Evolutionary conservation across 2,113 vertebrate species (phyloP).

Genomic region (Scartelaos histophorus): DNA sequence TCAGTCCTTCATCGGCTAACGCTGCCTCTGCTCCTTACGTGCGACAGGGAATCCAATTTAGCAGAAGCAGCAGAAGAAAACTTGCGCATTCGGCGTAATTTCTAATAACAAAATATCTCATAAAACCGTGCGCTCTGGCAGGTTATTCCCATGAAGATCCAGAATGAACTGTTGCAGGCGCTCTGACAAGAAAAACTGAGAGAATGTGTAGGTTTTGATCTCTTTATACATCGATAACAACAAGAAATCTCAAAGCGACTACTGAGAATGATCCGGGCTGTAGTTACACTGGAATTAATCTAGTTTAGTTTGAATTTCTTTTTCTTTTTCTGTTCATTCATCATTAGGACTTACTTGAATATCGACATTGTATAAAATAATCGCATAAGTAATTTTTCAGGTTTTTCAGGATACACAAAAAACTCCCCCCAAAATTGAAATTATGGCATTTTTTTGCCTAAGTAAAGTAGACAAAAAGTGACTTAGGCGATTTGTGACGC

Average conservation of each 20-base stretch:
- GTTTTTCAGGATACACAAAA: too few relatives aligned
- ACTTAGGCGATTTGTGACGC: too few relatives aligned
- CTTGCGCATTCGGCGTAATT: conserved; percentile 25
- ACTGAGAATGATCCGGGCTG: conserved; percentile 22
- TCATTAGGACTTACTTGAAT: background rate
- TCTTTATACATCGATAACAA: conserved; percentile 22
- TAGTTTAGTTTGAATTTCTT: conserved; percentile 1
- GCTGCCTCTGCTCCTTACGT: conserved; percentile 12
- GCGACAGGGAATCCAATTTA: conserved; percentile 48
- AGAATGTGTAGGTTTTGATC: conserved; percentile 20
- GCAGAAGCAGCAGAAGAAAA: conserved; percentile 13
- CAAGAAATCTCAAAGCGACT: conserved; percentile 20
- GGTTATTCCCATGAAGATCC: conserved; percentile 36
- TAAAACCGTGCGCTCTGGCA: conserved; percentile 10
- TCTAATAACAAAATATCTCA: conserved; percentile 42
- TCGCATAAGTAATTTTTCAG: too few relatives aligned
- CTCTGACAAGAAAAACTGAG: conserved; percentile 31
- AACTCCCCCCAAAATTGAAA: too few relatives aligned
- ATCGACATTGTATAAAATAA: too few relatives aligned
- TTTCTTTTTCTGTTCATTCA: conserved; percentile 10
- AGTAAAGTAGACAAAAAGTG: too few relatives aligned
- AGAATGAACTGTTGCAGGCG: conserved; percentile 49
- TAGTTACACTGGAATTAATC: conserved; percentile 12
- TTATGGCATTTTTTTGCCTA: too few relatives aligned
- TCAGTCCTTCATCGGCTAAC: conserved; percentile 33